Evolutionary conservation across 2,888 invertebrate species (phyloP), one percentile per base, ranked within the genome.

Genomic region (Hydrotaea diabolus): DNA sequence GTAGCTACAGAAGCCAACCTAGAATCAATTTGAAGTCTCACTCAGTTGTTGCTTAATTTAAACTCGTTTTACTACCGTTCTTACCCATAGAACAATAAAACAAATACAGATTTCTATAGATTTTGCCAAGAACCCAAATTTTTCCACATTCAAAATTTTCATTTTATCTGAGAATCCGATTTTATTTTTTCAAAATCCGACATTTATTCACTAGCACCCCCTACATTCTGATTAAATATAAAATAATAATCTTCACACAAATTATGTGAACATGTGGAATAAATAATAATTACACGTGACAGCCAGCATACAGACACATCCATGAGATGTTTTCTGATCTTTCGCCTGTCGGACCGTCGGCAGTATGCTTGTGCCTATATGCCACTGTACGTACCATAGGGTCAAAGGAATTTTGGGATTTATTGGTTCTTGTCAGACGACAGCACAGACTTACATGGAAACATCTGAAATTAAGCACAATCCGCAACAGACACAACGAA

Each of bases 221-320:
- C 31, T n/a, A 62, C 15, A 15, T n/a, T n/a, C 43, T 7, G 17
- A 23, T 13, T 26, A 59, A 2, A 5, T 39, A 66, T 43, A 21
- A 21, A 79, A 69, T 79, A 77, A 77, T 82, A 82, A 82, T 77
- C 79, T 77, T 57, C 79, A 73, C 79, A 74, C 79, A 79, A 82
- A 77, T 85, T 79, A 71, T 64, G 73, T 64, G 74, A 80, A 82
- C 82, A 80, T 82, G 79, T 85, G 82, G 81, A 76, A 78, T 82
- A 72, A 62, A 81, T 80, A 82, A 85, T 82, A 82, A 85, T 82
- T 85, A 77, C 85, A 85, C 79, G 79, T 82, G 79, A 80, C 83
- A 84, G 46, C 11, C 23, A 31, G 31, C 31, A 31, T 31, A 31
- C 7, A 23, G 46, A 19, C 36, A 43, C 21, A 66, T 43, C 9